These are phyloP conservation scores for Idaea aversata DNA, from an alignment of 2,888 invertebrate species.

Conservation along the genomic window DNA sequence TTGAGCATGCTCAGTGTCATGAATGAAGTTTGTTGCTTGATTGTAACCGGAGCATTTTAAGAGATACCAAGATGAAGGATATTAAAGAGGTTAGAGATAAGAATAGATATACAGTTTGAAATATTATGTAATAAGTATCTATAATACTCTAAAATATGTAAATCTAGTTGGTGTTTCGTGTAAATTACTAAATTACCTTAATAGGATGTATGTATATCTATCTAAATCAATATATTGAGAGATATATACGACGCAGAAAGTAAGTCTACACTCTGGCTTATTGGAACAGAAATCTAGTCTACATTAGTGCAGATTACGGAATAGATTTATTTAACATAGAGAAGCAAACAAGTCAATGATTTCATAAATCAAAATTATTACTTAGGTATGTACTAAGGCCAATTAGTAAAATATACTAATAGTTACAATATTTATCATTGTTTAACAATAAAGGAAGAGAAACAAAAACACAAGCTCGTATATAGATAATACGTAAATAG, in stretches of 20 bases:
- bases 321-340: neutral
- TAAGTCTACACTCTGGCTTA: neutral
- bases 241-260: constrained; percentile 2
- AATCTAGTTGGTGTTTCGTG: constrained; percentile 72
- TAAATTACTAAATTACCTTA: constrained; percentile 50
- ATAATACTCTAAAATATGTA: constrained; percentile 38
- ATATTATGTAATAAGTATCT: constrained; percentile 32
- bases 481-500: constrained; percentile 3
- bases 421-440: constrained; percentile 1
- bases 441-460: neutral
- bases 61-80: constrained; percentile 10
- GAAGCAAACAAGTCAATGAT: neutral
- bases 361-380: constrained; percentile 6
- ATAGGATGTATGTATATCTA: constrained; percentile 43
- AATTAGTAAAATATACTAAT: neutral
- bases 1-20: neutral
- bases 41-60: neutral
- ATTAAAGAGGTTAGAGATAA: constrained; percentile 38
- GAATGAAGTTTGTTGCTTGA: neutral
- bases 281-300: neutral
- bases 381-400: constrained; percentile 4
- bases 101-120: constrained; percentile 34
- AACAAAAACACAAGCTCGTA: constrained; percentile 2
- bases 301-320: neutral
- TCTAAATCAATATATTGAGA: constrained; percentile 20